These are phyloP conservation scores for Pseudochirops corinnae DNA, from an alignment of 2,797 vertebrate species.

Conservation along the genomic window DNA sequence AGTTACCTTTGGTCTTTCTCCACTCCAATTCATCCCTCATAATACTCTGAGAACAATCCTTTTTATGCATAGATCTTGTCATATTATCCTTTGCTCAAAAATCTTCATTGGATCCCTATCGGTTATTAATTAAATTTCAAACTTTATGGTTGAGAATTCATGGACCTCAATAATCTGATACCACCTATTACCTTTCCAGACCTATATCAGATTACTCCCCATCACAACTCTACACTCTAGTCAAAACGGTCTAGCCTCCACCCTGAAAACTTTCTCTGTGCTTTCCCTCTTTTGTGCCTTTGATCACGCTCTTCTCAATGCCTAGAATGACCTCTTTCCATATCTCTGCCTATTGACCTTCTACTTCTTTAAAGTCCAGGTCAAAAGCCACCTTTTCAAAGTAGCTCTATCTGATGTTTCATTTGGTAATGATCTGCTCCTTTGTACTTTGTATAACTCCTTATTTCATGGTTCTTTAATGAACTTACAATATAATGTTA, in stretches of 20 bases:
- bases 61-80: background rate
- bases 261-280: background rate
- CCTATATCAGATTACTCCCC: background rate
- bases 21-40: background rate
- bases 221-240: background rate
- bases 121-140: background rate
- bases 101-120: background rate
- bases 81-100: background rate
- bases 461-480: background rate
- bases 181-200: background rate
- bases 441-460: background rate
- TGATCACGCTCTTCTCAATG: background rate
- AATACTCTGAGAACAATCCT: background rate
- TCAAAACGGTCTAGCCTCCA: background rate
- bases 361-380: background rate
- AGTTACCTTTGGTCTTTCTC: background rate
- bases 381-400: background rate
- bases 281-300: background rate
- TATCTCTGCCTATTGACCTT: background rate
- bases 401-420: background rate
- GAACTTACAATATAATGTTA: background rate
- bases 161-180: background rate
- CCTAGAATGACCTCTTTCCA: background rate
- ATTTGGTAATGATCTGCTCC: background rate
- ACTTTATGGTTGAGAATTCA: background rate